Evolutionary conservation across 2,888 invertebrate genomes (phyloP).

Genomic region (Amaurobius ferox): DNA sequence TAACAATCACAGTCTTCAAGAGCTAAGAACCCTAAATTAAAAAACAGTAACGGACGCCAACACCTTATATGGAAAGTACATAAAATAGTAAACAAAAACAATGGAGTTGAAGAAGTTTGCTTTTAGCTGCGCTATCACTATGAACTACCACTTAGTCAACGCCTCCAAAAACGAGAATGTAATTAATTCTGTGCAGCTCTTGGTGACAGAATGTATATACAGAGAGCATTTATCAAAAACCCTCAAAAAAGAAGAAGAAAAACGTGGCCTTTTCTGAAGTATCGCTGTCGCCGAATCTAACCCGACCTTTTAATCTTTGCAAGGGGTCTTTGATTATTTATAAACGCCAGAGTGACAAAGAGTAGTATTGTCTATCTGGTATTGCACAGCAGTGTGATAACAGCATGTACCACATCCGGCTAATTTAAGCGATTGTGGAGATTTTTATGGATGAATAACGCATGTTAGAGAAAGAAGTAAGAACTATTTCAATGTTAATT

Average conservation of each 20-base stretch:
- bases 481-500: no score
- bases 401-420: background rate
- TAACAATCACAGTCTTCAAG: background rate
- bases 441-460: no score
- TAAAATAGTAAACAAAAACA: background rate
- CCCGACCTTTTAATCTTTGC: constrained; percentile 29
- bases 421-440: background rate
- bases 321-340: constrained; percentile 54
- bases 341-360: constrained; percentile 42
- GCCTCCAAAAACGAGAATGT: constrained; percentile 51
- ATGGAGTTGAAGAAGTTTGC: background rate
- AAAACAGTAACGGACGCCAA: background rate
- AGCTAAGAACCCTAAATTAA: background rate
- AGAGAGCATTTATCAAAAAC: constrained; percentile 56
- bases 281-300: constrained; percentile 56
- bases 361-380: background rate
- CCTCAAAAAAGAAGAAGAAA: background rate
- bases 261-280: constrained; percentile 24
- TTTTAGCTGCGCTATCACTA: constrained; percentile 12
- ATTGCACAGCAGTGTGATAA: constrained; percentile 15
- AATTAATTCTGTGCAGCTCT: constrained; percentile 46
- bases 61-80: background rate
- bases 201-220: constrained; percentile 40
- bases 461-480: no score
- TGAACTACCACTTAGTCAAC: constrained; percentile 63